Evolutionary conservation across 1,140 invertebrate species (phyloP).

Genomic region (Drosophila serrata): DNA sequence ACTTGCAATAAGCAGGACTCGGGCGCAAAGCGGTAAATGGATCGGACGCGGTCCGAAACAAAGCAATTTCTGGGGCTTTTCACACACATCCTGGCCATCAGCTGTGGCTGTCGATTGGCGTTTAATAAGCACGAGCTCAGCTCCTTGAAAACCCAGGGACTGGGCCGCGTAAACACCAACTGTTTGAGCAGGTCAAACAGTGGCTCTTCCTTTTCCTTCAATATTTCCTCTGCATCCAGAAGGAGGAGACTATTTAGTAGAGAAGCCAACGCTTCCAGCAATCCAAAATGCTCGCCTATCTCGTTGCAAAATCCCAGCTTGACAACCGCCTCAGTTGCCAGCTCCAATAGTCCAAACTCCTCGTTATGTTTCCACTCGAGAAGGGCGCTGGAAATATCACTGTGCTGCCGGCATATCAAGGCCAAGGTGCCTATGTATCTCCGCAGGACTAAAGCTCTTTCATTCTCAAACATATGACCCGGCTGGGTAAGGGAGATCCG

Average conservation of each 20-base stretch:
- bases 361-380: slow-evolving; percentile 45
- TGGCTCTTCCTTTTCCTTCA: background rate
- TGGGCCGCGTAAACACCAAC: slow-evolving; percentile 70
- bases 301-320: slow-evolving; percentile 73
- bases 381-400: slow-evolving; percentile 33
- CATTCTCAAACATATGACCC: slow-evolving; percentile 38
- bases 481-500: slow-evolving; percentile 40
- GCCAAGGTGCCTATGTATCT: slow-evolving; percentile 69
- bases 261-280: slow-evolving; percentile 61
- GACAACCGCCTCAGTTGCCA: slow-evolving; percentile 57
- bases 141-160: slow-evolving; percentile 68
- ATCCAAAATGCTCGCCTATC: slow-evolving; percentile 63
- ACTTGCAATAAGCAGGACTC: slow-evolving; percentile 76
- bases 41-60: slow-evolving; percentile 66
- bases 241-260: slow-evolving; percentile 61
- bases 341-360: slow-evolving; percentile 53
- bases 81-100: slow-evolving; percentile 56
- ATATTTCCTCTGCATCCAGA: background rate
- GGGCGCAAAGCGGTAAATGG: slow-evolving; percentile 66
- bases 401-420: slow-evolving; percentile 56
- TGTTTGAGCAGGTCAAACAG: slow-evolving; percentile 67
- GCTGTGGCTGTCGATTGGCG: slow-evolving; percentile 28
- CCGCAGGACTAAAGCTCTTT: slow-evolving; percentile 60
- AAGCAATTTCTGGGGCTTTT: slow-evolving; percentile 62
- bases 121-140: slow-evolving; percentile 63